A percentile compares a stretch with the other conserved stretches of the same genome.
Evolutionary conservation across 2,797 vertebrate species (phyloP).

Genomic region (Eulemur rubriventer): DNA sequence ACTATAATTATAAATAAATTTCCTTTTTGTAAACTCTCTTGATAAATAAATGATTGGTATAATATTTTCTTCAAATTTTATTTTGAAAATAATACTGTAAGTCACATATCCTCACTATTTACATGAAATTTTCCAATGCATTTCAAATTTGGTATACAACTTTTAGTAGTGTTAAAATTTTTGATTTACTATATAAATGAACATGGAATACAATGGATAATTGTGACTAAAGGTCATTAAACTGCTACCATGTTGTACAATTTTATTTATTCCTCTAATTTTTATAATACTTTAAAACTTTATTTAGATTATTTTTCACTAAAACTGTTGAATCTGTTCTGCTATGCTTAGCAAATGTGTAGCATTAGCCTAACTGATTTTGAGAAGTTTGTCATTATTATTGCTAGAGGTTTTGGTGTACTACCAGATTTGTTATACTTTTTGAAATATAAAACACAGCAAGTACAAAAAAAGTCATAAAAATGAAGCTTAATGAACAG

Average conservation of each 20-base stretch:
- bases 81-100: neutral
- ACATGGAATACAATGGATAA: neutral
- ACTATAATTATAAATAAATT: neutral
- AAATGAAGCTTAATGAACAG: neutral
- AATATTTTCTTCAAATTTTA: neutral
- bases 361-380: neutral
- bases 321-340: neutral
- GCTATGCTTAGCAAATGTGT: neutral
- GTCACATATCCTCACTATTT: neutral
- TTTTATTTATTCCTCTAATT: neutral
- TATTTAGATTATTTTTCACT: neutral
- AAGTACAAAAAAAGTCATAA: neutral
- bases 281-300: neutral
- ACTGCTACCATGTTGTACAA: neutral
- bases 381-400: neutral
- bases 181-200: neutral
- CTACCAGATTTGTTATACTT: neutral
- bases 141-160: neutral
- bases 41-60: neutral
- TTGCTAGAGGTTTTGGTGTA: neutral
- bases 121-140: neutral
- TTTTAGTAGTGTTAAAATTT: neutral
- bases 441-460: neutral
- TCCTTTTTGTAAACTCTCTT: neutral
- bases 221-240: neutral